Base-by-base conservation (phyloP, 1,140 invertebrate genomes). In the Bombyx mandarina region DNA sequence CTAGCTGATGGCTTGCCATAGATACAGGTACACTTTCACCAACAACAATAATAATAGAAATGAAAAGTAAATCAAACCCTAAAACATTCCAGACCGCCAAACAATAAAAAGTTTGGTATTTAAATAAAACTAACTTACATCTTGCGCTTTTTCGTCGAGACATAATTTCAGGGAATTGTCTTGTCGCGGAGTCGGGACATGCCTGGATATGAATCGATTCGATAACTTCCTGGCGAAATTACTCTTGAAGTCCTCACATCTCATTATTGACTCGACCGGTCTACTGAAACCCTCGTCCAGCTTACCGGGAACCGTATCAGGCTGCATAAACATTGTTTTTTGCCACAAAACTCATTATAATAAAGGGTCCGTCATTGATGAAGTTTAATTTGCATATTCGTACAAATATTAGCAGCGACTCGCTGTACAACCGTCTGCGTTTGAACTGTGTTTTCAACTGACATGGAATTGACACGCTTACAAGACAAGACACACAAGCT, bases 221-320 rank as follows among this genome's bases (percentile, higher is more conserved):
- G 83, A 86, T 46, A 86, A 76, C 55, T 73, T 82, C 57, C 83
- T 76, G 1, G 83, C 83, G 59, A 86, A 86, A 69, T 85, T 86
- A 57, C 83, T 86, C 59, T 86, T 86, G 54, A 86, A 86, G 58
- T 86, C 80, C 61, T 86, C 82, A 66, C 81, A 84, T 62, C 73
- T 74, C 83, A 86, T 86, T 52, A 86, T 83, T 22, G 82, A 85
- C 63, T 86, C 83, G 12, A 86, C 82, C 45, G 83, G 80, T 60
- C 70, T 75, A 59, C 67, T 75, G 57, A 84, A 86, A 66, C 78
- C 80, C 26, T 81, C 78, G 57, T 79, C 78, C 52, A 66, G 64
- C 44, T 62, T 62, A 6, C 54, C 65, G 44, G 66, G 57, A 57
- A 68, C 60, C 54, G 62, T 55, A 18, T 75, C 71, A 53, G 63